Base-by-base conservation (phyloP, 2,113 vertebrate genomes). In the Triplophysa dalaica region DNA sequence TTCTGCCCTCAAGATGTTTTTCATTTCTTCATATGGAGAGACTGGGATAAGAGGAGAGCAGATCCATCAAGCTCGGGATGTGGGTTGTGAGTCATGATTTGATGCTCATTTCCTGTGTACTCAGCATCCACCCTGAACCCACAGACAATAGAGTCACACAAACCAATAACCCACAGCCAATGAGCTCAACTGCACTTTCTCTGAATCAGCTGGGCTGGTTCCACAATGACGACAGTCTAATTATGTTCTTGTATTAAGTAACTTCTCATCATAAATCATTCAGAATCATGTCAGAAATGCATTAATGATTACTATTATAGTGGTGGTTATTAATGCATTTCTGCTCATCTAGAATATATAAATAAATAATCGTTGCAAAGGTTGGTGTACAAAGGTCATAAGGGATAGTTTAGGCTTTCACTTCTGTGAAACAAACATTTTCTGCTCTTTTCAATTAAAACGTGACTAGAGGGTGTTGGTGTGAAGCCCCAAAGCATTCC, bases 161-260 rank as follows among this genome's bases (percentile, higher is more conserved):
- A 73, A 60, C 52, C 70, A 60, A 60, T 73, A 60, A 73, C 54
- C 54, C 70, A 73, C 70, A 60, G 19, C 38, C 54, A 62, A 75
- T 75, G 56, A 75, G 56, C 72, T 75, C 72, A 75, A 22, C 41
- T 26, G 16, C 56, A 73, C 70, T 75, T 62, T 75, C 72, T 62
- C 72, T 62, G 72, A 62, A 75, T 63, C 38, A 75, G 58, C 58
- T 63, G 61, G 17, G 58, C 58, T 63, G n/a, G n/a, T 29, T 70
- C 24, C 45, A 6, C 1, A 50, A 21, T 19, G 69, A 72, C 26
- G 69, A 56, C 29, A 29, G 11, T 33, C 70, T 29, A 38, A 29
- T 73, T 73, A 29, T 74, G 72, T 75, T 58, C 24, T 73, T 22
- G 29, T 73, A 33, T 22, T 75, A n/a, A 21, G 7, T 56, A 5